Evolutionary conservation across 2,797 vertebrate species (phyloP).

Genomic region (Paramormyrops hopkinsi): DNA sequence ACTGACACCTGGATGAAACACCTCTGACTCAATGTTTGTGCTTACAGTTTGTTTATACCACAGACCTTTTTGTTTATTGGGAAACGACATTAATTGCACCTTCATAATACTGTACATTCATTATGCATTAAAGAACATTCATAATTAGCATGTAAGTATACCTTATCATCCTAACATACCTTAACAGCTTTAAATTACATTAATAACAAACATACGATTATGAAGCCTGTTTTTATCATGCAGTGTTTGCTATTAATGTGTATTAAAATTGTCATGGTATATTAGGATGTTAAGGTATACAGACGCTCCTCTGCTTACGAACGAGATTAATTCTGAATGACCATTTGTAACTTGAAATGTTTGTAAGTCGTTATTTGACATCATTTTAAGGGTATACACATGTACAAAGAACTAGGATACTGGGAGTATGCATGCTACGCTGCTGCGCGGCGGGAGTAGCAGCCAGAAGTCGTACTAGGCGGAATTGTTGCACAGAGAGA

Average conservation of each 20-base stretch:
- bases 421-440: too few species aligned
- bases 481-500: too few species aligned
- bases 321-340: too few species aligned
- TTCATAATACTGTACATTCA: neutral
- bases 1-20: neutral
- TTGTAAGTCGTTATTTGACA: too few species aligned
- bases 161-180: neutral
- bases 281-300: neutral
- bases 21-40: neutral
- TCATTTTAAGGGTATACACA: too few species aligned
- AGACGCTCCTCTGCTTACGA: too few species aligned
- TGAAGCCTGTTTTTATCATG: neutral
- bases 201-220: neutral
- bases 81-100: neutral
- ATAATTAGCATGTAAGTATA: neutral
- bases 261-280: neutral
- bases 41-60: neutral
- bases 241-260: neutral
- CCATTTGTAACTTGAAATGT: too few species aligned
- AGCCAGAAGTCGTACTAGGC: too few species aligned
- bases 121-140: neutral
- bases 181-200: neutral
- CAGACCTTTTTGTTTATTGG: neutral
- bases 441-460: accelerated
- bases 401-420: too few species aligned